These are phyloP conservation scores for Scytalopus superciliaris DNA, from an alignment of 2,113 vertebrate species.

Conservation along the genomic window DNA sequence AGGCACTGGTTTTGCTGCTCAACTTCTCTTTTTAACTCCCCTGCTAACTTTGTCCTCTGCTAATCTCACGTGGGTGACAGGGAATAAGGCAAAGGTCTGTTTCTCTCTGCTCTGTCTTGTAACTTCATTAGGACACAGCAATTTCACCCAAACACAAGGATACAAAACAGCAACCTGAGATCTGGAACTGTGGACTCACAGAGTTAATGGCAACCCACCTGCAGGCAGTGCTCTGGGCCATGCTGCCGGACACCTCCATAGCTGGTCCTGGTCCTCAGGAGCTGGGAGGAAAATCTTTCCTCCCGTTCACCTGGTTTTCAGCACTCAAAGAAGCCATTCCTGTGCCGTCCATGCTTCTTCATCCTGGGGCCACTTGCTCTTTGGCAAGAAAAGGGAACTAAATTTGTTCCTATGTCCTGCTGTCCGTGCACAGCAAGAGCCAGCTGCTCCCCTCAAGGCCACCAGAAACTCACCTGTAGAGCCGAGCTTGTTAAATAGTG, in stretches of 20 bases:
- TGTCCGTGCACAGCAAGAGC: accelerated
- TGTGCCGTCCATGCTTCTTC: background rate
- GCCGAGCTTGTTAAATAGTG: background rate
- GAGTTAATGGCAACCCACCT: background rate
- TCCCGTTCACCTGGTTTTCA: background rate
- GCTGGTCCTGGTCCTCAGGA: background rate
- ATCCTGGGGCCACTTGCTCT: background rate
- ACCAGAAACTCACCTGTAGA: accelerated
- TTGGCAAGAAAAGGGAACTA: accelerated
- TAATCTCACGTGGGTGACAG: background rate
- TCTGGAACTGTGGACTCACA: accelerated
- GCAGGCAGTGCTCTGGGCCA: accelerated
- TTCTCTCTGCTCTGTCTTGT: background rate
- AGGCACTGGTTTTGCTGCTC: background rate
- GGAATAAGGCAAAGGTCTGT: background rate
- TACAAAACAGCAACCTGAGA: background rate
- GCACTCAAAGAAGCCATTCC: accelerated
- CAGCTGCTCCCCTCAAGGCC: background rate
- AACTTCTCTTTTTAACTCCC: background rate
- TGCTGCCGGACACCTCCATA: accelerated
- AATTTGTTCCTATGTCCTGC: accelerated
- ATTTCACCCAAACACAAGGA: background rate
- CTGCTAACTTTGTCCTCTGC: background rate
- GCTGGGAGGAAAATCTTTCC: background rate
- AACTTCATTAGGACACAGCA: background rate